A percentile compares a stretch with the other conserved stretches of the same genome.
Evolutionary conservation across 1,140 invertebrate genomes (phyloP).

Genomic region (Formica exsecta): DNA sequence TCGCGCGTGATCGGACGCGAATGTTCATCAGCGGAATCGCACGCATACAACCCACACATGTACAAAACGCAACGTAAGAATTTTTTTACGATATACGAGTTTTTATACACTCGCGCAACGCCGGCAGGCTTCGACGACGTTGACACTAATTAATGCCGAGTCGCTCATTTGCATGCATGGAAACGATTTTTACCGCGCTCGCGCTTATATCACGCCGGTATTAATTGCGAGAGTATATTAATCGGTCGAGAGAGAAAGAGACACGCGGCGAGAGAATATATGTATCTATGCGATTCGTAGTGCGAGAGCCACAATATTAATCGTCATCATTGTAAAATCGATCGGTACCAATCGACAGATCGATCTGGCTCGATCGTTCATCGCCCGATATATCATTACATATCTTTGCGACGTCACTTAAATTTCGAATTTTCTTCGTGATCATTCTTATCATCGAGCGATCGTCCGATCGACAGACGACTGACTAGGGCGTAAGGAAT

Average conservation of each 20-base stretch:
- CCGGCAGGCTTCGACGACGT: constrained; percentile 54
- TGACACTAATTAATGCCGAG: constrained; percentile 77
- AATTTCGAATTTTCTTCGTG: constrained; percentile 43
- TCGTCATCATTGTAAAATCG: constrained; percentile 29
- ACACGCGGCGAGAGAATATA: not conserved
- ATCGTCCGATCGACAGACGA: not conserved
- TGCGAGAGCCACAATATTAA: constrained; percentile 6
- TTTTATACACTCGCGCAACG: constrained; percentile 49
- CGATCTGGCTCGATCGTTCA: constrained; percentile 41
- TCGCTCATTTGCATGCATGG: constrained; percentile 71
- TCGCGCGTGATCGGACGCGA: not conserved
- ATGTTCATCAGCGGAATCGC: constrained; percentile 45
- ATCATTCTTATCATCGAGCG: not conserved
- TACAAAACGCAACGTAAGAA: not conserved
- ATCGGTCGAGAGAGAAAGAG: constrained; percentile 38
- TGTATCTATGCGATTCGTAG: not conserved
- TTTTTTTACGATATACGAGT: constrained; percentile 5
- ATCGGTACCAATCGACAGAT: constrained; percentile 68
- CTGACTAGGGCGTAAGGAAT: constrained; percentile 10
- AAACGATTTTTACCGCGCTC: constrained; percentile 72
- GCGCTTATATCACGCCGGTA: constrained; percentile 43
- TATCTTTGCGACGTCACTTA: constrained; percentile 5
- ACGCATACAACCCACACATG: not conserved
- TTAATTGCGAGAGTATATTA: constrained; percentile 74
- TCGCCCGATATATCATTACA: constrained; percentile 58